Evolutionary conservation across 1,140 invertebrate species (phyloP).

Genomic region (Sycophaga agraensis): DNA sequence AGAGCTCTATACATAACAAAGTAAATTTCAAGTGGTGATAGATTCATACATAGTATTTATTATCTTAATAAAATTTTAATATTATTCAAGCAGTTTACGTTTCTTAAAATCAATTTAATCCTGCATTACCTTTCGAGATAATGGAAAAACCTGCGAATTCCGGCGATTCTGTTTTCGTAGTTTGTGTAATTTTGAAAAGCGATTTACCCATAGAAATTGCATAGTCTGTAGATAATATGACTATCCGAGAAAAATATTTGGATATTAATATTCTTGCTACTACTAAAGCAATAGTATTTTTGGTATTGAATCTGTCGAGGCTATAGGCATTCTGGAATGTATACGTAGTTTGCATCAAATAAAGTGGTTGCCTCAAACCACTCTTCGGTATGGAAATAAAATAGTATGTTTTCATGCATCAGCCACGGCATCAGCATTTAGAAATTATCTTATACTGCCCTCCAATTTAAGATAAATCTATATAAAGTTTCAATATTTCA

Average conservation of each 20-base stretch:
- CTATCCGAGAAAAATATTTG: conserved; percentile 47
- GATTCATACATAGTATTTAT: no score
- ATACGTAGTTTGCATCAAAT: conserved; percentile 72
- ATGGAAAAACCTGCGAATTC: conserved; percentile 57
- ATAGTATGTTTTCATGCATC: conserved; percentile 62
- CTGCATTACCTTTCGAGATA: conserved; percentile 58
- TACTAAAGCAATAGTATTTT: conserved; percentile 64
- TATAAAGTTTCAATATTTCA: no score
- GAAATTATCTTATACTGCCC: no score
- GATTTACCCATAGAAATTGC: conserved; percentile 65
- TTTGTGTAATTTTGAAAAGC: conserved; percentile 68
- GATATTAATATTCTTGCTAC: conserved; percentile 50
- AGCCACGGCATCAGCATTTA: no score
- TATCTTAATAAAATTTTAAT: no score
- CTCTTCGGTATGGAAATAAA: conserved; percentile 64
- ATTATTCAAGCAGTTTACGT: no score
- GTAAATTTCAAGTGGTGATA: no score
- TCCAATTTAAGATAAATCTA: no score
- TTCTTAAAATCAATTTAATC: no score
- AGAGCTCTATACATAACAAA: no score
- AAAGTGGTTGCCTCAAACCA: conserved; percentile 66
- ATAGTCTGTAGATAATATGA: conserved; percentile 63
- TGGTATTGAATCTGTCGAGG: conserved; percentile 70
- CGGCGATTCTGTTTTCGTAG: conserved; percentile 58
- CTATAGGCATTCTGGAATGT: conserved; percentile 70